Percentiles rank a stretch among this genome's conserved stretches.
phyloP scores from a whole-genome alignment of 2,797 vertebrate species.

The Falco berigora region DNA sequence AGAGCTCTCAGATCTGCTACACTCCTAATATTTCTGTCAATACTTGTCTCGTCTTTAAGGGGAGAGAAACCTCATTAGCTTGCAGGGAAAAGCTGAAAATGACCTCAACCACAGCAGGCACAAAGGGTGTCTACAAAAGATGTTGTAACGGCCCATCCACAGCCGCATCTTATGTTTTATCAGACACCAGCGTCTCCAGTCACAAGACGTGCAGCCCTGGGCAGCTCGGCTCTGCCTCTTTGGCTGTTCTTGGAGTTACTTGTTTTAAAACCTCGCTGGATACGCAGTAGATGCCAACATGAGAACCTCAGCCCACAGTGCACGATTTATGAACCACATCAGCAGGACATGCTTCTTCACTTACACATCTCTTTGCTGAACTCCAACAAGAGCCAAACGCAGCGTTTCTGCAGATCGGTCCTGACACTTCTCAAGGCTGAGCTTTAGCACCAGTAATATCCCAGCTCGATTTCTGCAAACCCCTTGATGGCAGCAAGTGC shows the following conservation, averaged over 20 bases:
- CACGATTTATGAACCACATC: neutral
- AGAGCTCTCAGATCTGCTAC: neutral
- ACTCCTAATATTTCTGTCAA: neutral
- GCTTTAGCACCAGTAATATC: neutral
- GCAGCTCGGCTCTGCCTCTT: neutral
- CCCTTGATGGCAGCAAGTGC: neutral
- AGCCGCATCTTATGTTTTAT: neutral
- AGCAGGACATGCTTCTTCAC: neutral
- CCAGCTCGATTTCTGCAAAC: neutral
- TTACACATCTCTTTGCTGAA: neutral
- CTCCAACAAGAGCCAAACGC: neutral
- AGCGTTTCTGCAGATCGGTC: neutral
- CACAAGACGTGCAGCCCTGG: neutral
- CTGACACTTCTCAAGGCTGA: neutral
- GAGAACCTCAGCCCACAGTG: neutral
- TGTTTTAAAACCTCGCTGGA: neutral
- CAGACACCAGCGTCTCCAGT: neutral
- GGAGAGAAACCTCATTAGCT: neutral
- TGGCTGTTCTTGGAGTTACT: neutral
- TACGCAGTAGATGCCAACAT: neutral
- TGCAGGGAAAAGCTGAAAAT: neutral
- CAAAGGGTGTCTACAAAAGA: neutral
- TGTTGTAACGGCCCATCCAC: neutral
- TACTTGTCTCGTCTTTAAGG: neutral
- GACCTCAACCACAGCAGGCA: neutral